These are phyloP conservation scores for Salminus brasiliensis DNA, from an alignment of 2,113 vertebrate genomes.

Conservation along the genomic window DNA sequence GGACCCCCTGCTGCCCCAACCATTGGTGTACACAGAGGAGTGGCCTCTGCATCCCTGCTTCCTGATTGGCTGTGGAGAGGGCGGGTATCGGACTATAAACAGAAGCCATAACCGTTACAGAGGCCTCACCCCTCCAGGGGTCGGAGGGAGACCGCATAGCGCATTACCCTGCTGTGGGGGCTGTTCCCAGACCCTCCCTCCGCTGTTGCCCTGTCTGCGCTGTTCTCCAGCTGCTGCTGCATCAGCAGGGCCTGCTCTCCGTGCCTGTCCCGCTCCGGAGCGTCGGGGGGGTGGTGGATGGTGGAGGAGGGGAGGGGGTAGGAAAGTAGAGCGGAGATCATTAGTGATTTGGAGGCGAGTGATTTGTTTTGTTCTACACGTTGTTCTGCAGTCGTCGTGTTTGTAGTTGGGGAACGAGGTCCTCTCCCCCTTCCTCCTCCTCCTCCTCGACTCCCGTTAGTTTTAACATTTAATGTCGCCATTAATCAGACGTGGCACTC, in stretches of 20 bases:
- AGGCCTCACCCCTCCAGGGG: neutral
- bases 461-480: conserved; percentile 40
- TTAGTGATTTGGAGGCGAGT: conserved; percentile 36
- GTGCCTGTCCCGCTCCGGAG: conserved; percentile 47
- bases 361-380: conserved; percentile 51
- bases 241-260: conserved; percentile 49
- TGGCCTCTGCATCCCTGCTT: neutral
- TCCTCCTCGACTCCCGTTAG: conserved; percentile 19
- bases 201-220: neutral
- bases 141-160: neutral
- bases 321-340: conserved; percentile 41
- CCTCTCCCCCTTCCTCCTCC: neutral
- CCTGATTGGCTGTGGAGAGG: neutral
- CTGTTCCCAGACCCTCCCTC: neutral
- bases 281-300: conserved; percentile 18
- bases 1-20: neutral
- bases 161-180: neutral
- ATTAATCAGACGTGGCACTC: conserved; percentile 38
- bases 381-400: conserved; percentile 32
- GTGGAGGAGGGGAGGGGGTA: conserved; percentile 30
- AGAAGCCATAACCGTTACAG: neutral
- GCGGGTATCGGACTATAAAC: neutral
- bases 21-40: neutral
- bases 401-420: conserved; percentile 11
- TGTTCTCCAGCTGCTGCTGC: conserved; percentile 19